phyloP scores from a whole-genome alignment of 1,140 invertebrate genomes.

The Tribolium madens region DNA sequence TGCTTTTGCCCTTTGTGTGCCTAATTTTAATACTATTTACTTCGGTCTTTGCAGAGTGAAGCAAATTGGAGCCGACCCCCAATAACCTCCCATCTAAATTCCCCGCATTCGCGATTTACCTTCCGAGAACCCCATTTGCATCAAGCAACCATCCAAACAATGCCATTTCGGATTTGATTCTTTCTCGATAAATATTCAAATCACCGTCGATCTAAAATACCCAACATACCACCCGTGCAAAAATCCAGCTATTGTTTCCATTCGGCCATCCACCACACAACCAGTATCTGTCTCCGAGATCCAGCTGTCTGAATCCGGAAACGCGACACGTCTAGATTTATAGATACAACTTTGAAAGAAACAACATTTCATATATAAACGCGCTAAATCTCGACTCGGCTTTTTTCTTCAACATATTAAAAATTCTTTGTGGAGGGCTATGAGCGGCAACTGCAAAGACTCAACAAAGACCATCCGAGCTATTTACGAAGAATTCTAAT shows the following conservation, averaged over 20 bases:
- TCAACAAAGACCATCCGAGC: not conserved
- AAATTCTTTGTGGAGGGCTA: slow-evolving; percentile 27
- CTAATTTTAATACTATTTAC: too few species aligned
- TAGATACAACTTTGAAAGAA: not conserved
- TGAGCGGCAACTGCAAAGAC: slow-evolving; percentile 5
- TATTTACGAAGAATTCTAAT: slow-evolving; percentile 38
- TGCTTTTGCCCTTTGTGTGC: too few species aligned
- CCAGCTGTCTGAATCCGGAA: slow-evolving; percentile 13
- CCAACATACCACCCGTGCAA: not conserved
- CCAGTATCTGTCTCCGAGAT: not conserved
- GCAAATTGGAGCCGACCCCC: too few species aligned
- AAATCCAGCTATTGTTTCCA: not conserved
- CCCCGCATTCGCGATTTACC: not conserved
- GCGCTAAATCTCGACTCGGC: slow-evolving; percentile 11
- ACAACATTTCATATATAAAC: slow-evolving; percentile 2
- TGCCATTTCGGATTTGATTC: not conserved
- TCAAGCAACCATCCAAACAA: not conserved
- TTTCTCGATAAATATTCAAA: not conserved
- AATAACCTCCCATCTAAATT: too few species aligned
- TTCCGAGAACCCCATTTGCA: slow-evolving; percentile 3
- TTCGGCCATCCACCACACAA: not conserved
- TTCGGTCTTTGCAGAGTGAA: too few species aligned
- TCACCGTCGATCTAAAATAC: not conserved
- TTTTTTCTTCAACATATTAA: slow-evolving; percentile 22
- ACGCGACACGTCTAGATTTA: slow-evolving; percentile 33